Conservation (phyloP, 2,797 vertebrate genomes). For the Micropoecilia bifurca region DNA sequence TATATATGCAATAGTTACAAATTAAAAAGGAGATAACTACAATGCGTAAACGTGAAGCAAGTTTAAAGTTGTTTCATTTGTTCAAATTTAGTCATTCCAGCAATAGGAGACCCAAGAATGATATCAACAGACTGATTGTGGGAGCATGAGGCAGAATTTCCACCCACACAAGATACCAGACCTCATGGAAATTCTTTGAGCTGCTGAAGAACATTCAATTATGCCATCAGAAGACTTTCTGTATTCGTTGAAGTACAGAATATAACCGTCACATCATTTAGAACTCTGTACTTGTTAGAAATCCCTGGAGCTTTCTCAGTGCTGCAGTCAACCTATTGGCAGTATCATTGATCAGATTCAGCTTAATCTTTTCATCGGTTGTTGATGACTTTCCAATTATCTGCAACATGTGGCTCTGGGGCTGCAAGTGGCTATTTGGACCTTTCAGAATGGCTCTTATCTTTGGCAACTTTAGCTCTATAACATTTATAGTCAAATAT, state of each 20-base stretch:
- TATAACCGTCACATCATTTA: not conserved
- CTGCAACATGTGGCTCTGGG: not conserved
- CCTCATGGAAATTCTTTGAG: not conserved
- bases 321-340: not conserved
- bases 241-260: not conserved
- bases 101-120: not conserved
- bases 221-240: not conserved
- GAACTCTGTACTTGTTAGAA: not conserved
- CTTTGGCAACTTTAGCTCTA: too few relatives aligned
- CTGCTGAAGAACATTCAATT: not conserved
- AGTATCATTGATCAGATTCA: not conserved
- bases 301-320: not conserved
- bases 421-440: not conserved
- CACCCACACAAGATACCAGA: not conserved
- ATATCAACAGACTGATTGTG: not conserved
- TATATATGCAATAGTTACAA: not conserved
- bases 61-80: not conserved
- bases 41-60: not conserved
- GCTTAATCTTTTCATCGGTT: not conserved
- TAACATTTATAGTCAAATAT: not conserved
- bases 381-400: not conserved
- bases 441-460: not conserved
- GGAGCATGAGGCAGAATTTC: not conserved
- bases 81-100: not conserved
- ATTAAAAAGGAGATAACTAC: not conserved